Evolutionary conservation across 2,888 invertebrate species (phyloP).

Genomic region (Lithodes maja): DNA sequence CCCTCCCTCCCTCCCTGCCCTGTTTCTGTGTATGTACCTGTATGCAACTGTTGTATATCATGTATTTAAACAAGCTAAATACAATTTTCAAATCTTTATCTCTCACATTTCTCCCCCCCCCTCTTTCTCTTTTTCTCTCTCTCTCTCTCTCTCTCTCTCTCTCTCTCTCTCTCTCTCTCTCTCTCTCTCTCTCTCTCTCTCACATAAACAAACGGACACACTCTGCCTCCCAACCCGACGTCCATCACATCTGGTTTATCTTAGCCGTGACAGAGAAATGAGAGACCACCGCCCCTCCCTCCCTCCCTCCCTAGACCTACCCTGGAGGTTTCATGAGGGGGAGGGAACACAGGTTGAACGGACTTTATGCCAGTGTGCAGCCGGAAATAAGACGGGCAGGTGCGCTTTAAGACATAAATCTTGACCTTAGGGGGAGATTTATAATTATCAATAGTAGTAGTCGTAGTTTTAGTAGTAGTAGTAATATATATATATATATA

Average conservation of each 20-base stretch:
- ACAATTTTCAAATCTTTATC: background rate
- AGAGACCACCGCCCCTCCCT: background rate
- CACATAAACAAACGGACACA: conserved; percentile 6
- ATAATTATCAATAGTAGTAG: no score
- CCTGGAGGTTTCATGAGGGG: background rate
- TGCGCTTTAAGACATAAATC: no score
- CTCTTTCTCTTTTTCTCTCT: background rate
- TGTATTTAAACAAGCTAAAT: background rate
- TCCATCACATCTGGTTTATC: conserved; percentile 15
- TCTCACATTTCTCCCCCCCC: background rate
- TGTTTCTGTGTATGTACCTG: no score
- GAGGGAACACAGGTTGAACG: no score
- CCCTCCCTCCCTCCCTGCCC: no score
- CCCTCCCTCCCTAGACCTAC: background rate
- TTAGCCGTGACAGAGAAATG: conserved; percentile 12
- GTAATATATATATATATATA: no score
- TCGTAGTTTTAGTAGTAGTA: no score
- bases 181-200: background rate
- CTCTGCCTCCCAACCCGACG: background rate
- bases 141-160: background rate
- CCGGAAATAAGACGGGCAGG: no score
- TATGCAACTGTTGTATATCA: no score
- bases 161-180: background rate
- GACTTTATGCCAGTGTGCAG: no score
- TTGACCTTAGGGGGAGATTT: no score